Percentiles rank a stretch among this genome's conserved stretches.
These are phyloP conservation scores for Archivesica marissinica DNA, from an alignment of 1,140 invertebrate species.

Conservation along the genomic window DNA sequence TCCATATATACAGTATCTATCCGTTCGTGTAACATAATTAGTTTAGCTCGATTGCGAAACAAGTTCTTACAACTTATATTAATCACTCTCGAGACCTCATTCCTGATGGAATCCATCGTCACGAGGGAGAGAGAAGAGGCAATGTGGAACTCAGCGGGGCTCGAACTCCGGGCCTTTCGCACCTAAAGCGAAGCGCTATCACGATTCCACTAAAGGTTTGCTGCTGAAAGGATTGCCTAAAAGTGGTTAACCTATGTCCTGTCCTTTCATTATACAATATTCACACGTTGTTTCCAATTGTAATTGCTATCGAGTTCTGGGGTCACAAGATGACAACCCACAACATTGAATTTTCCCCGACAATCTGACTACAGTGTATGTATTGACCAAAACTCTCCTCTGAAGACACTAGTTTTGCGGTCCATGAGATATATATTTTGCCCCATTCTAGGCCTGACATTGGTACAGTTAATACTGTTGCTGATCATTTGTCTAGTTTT, in stretches of 20 bases:
- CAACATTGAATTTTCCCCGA: conserved; percentile 35
- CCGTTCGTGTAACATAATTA: no score
- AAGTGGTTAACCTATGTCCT: not conserved
- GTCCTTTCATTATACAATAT: conserved; percentile 12
- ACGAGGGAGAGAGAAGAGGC: no score
- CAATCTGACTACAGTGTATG: conserved; percentile 43
- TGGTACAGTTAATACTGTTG: not conserved
- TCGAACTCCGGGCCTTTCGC: not conserved
- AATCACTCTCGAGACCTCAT: no score
- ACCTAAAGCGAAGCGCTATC: no score
- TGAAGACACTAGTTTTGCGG: conserved; percentile 26
- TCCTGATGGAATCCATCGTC: no score
- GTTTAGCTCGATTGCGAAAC: no score
- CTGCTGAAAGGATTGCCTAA: conserved; percentile 28
- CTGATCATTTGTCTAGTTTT: conserved; percentile 40
- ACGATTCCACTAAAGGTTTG: no score
- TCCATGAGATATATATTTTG: not conserved
- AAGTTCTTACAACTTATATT: no score
- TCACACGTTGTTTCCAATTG: conserved; percentile 56
- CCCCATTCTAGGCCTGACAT: not conserved
- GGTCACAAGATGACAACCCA: conserved; percentile 41
- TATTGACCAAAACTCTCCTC: conserved; percentile 51
- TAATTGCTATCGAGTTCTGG: conserved; percentile 51
- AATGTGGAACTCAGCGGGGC: no score
- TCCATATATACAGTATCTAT: no score